Conservation (phyloP, 1,140 invertebrate genomes). For the Procambarus virginalis region DNA sequence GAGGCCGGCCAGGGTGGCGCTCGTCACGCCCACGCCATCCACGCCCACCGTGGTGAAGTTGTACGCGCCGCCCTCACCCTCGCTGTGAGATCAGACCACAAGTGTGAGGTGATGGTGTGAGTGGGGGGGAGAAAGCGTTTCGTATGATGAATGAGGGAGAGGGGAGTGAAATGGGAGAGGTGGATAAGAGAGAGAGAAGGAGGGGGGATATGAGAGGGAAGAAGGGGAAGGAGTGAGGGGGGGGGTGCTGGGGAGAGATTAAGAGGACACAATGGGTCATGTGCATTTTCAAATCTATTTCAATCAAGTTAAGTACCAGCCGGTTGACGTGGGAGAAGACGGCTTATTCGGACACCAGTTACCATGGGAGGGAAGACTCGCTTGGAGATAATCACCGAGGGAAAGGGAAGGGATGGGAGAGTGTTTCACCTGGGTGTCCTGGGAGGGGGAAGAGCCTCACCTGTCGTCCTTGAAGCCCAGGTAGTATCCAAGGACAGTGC, state of each 20-base stretch:
- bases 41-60: slow-evolving; percentile 62
- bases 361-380: no score
- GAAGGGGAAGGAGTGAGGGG: background rate
- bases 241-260: background rate
- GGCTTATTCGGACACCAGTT: no score
- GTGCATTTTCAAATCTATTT: no score
- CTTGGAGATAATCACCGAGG: no score
- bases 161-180: background rate
- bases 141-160: no score
- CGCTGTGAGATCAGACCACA: background rate
- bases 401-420: no score
- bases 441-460: slow-evolving; percentile 3
- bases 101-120: no score
- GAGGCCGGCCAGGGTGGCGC: slow-evolving; percentile 67
- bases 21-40: slow-evolving; percentile 46
- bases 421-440: no score
- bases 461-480: slow-evolving; percentile 75
- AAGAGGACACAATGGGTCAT: no score
- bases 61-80: slow-evolving; percentile 41
- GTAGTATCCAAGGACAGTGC: slow-evolving; percentile 83
- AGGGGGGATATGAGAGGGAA: background rate
- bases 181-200: background rate
- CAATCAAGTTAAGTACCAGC: no score
- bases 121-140: background rate
- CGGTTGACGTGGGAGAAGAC: no score